Evolutionary conservation across 2,888 invertebrate genomes (phyloP), one percentile per base, ranked within the genome.

Genomic region (Blera fallax): DNA sequence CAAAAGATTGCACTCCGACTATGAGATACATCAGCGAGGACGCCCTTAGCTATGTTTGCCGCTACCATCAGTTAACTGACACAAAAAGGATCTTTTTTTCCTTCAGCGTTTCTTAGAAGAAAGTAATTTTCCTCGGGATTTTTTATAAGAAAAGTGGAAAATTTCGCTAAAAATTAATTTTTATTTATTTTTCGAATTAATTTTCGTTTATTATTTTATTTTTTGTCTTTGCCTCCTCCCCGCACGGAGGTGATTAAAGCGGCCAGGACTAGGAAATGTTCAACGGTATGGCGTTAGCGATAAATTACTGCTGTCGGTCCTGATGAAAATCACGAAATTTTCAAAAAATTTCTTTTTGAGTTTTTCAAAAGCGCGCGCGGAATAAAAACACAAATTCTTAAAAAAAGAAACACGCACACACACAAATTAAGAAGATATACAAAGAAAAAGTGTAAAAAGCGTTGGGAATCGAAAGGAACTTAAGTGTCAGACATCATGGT

Each of bases 121-220:
- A 72, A 72, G 64, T 72, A 52, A 73, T 60, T 60, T 21, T 29
- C 14, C 52, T 52, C 67, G 43, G 40, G 24, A 64, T 32, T 14
- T 34, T 43, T 29, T 29, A 64, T 34, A 64, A 32, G 48, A 48
- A 18, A 64, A 45, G 64, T 64, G 37, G 37, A 72, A 48, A 54
- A 77, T 60, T 69, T 48, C 29, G 32, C 21, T n/a, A n/a, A 32
- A 27, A 48, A 67, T 60, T 69, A 60, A 40, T 65, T 76, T 76
- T 77, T 77, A 65, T 65, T 77, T 77, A 70, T 70, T 77, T 77
- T 77, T 50, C 50, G 11, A 69, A 78, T 78, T 78, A 62, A 78
- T 48, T 77, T 77, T 48, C 40, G 8, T 67, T 77, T 62, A 16
- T n/a, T 24, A 7, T 54, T 50, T 67, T 29, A n/a, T n/a, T n/a